Evolutionary conservation across 2,797 vertebrate species (phyloP).

Genomic region (Tarsius wallacei): DNA sequence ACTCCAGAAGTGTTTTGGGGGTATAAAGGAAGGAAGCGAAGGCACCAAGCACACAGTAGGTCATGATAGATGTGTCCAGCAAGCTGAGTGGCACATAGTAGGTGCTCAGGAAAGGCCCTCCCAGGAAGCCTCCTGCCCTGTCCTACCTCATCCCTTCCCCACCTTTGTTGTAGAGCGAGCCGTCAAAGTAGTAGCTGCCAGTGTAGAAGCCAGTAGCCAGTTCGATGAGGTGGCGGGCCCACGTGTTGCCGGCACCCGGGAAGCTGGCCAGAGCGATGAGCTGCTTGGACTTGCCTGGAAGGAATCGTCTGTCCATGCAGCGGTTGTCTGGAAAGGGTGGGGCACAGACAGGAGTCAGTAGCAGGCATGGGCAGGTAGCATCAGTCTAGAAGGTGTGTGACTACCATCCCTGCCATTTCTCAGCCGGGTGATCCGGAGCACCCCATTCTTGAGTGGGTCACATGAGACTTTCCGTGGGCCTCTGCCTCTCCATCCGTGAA

Average conservation of each 20-base stretch:
- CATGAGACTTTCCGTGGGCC: not conserved
- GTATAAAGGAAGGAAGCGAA: not conserved
- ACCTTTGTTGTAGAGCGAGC: constrained; percentile 99
- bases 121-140: not conserved
- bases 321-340: constrained; percentile 94
- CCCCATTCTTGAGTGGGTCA: not conserved
- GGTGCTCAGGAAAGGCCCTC: not conserved
- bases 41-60: not conserved
- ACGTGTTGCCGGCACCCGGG: constrained; percentile 97
- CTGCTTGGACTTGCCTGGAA: constrained; percentile 94
- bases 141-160: not conserved
- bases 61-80: rapidly evolving
- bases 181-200: constrained; percentile 99
- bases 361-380: rapidly evolving
- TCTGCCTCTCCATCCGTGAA: not conserved
- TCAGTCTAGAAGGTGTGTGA: not conserved
- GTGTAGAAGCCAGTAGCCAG: constrained; percentile 98
- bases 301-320: constrained; percentile 98
- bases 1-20: not conserved
- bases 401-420: not conserved
- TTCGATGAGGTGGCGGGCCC: constrained; percentile 98
- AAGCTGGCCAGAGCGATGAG: constrained; percentile 97
- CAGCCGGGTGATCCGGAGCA: rapidly evolving
- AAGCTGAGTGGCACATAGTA: not conserved
- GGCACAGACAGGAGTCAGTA: not conserved